These are phyloP conservation scores for Rafetus swinhoei DNA, from an alignment of 2,113 vertebrate species.

Conservation along the genomic window DNA sequence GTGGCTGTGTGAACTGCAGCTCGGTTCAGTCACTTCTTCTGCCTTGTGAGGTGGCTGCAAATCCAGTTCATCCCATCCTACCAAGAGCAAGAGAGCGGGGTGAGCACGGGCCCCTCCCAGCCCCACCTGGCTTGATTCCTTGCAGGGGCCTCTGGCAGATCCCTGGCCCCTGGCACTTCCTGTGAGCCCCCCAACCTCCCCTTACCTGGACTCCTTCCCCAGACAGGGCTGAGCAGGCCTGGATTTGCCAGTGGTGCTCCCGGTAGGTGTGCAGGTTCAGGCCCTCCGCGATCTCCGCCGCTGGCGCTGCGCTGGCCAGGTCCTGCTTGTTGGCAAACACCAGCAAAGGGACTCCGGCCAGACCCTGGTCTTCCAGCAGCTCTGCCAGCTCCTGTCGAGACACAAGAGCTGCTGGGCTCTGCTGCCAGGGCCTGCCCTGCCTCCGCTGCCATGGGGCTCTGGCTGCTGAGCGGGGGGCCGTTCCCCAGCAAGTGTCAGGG, in stretches of 20 bases:
- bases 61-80: slow-evolving; percentile 96
- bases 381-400: slow-evolving; percentile 86
- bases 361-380: slow-evolving; percentile 84
- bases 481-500: no score
- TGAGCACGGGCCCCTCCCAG: background rate
- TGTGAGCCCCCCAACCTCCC: background rate
- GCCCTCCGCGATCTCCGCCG: slow-evolving; percentile 87
- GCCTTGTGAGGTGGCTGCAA: slow-evolving; percentile 88
- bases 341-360: slow-evolving; percentile 85
- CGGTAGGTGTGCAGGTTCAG: slow-evolving; percentile 89
- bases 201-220: slow-evolving; percentile 90
- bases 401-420: rapidly evolving
- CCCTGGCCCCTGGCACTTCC: background rate
- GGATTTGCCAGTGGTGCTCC: slow-evolving; percentile 91
- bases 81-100: background rate
- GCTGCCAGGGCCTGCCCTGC: background rate
- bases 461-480: no score
- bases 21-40: slow-evolving; percentile 80
- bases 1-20: background rate
- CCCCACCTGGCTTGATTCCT: background rate
- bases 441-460: no score
- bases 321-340: slow-evolving; percentile 94
- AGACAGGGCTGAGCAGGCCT: slow-evolving; percentile 89
- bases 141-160: background rate
- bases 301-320: slow-evolving; percentile 83